Evolutionary conservation across 2,113 vertebrate genomes (phyloP).

Genomic region (Lathamus discolor): DNA sequence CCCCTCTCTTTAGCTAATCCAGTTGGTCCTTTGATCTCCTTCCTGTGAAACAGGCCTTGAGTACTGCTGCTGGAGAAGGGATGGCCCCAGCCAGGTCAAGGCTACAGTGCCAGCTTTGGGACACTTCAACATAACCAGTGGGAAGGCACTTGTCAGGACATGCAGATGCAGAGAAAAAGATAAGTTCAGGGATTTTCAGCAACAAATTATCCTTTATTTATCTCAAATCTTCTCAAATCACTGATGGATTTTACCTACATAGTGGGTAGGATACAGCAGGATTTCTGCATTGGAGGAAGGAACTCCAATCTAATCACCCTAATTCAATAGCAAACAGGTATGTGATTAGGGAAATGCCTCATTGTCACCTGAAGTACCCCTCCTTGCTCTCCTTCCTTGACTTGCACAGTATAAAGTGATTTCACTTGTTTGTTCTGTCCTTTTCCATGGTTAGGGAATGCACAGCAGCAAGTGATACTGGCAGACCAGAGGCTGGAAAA

Average conservation of each 20-base stretch:
- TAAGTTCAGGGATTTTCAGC: not conserved
- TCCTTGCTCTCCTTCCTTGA: not conserved
- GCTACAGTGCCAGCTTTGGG: not conserved
- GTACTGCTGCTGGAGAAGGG: not conserved
- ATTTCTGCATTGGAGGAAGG: not conserved
- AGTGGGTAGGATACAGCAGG: not conserved
- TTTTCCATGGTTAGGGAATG: not conserved
- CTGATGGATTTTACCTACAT: not conserved
- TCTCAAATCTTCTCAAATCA: not conserved
- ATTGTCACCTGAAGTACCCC: not conserved
- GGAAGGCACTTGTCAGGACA: not conserved
- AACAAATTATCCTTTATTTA: not conserved
- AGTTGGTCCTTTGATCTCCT: not conserved
- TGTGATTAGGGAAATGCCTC: not conserved
- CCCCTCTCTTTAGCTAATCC: not conserved
- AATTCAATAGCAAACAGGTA: not conserved
- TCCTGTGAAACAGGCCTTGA: not conserved
- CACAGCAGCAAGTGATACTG: not conserved
- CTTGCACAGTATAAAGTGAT: not conserved
- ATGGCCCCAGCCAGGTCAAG: fast-evolving
- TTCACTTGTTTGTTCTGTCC: not conserved
- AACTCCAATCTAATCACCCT: not conserved
- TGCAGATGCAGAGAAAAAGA: not conserved
- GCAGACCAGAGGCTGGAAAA: not conserved
- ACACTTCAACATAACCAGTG: not conserved